phyloP scores from a whole-genome alignment of 2,797 vertebrate genomes.

The Phalloptychus januarius region DNA sequence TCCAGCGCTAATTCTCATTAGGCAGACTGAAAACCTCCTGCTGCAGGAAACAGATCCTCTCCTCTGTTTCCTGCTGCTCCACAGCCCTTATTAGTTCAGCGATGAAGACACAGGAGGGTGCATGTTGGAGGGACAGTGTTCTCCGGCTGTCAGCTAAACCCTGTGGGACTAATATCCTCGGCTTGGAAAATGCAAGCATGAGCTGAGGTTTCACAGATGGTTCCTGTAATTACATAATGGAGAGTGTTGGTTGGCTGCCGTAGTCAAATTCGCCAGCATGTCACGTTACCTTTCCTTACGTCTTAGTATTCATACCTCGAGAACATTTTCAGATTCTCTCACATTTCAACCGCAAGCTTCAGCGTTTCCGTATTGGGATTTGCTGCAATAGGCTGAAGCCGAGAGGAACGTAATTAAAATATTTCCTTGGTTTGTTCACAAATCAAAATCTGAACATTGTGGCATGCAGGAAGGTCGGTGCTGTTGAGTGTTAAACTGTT shows the following conservation, averaged over 20 bases:
- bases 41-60: constrained; percentile 60
- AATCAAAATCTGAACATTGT: background rate
- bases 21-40: constrained; percentile 68
- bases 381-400: background rate
- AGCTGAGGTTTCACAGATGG: constrained; percentile 16
- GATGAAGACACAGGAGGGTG: constrained; percentile 26
- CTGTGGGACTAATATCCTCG: constrained; percentile 43
- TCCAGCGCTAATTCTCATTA: constrained; percentile 37
- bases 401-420: background rate
- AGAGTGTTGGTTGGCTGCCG: background rate
- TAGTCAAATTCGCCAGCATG: background rate
- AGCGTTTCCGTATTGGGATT: background rate
- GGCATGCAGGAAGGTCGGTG: background rate
- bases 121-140: constrained; percentile 7
- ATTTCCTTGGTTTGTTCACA: no score
- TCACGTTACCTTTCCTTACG: background rate
- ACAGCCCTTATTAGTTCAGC: constrained; percentile 61
- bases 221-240: constrained; percentile 5
- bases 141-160: constrained; percentile 50
- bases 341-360: no score
- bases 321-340: background rate
- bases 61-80: constrained; percentile 54
- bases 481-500: background rate
- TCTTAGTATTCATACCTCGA: background rate
- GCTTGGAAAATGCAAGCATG: constrained; percentile 15